Evolutionary conservation across 2,113 vertebrate genomes (phyloP).

Genomic region (Oostethus manadensis): DNA sequence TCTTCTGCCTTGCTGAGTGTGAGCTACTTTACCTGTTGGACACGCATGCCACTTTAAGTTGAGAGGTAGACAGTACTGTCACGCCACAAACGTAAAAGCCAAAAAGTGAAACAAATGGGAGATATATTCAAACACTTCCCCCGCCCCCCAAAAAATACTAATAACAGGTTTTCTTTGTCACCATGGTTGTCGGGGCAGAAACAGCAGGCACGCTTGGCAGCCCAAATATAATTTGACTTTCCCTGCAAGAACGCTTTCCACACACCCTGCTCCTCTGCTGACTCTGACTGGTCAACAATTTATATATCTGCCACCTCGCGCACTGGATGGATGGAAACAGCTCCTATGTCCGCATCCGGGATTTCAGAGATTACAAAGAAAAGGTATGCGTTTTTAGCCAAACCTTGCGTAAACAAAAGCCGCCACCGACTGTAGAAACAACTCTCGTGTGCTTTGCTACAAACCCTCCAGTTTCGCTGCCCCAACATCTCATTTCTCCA

Average conservation of each 20-base stretch:
- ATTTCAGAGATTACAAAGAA: constrained; percentile 46
- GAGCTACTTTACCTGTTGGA: constrained; percentile 8
- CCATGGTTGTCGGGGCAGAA: constrained; percentile 43
- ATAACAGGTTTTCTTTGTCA: constrained; percentile 58
- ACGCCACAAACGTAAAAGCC: constrained; percentile 13
- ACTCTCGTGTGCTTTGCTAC: too few species aligned
- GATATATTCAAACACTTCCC: constrained; percentile 18
- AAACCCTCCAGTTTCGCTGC: too few species aligned
- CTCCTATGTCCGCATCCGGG: constrained; percentile 33
- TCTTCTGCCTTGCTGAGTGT: background rate
- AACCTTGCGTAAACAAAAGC: too few species aligned
- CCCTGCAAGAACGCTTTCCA: constrained; percentile 48
- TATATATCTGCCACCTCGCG: constrained; percentile 42
- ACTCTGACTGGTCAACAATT: constrained; percentile 58
- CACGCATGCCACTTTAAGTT: constrained; percentile 24
- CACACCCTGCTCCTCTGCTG: constrained; percentile 41
- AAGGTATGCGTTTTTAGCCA: too few species aligned
- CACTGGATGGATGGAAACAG: constrained; percentile 19
- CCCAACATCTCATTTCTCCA: too few species aligned
- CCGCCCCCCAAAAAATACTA: constrained; percentile 44
- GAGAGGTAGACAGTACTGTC: constrained; percentile 21
- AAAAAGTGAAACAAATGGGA: background rate
- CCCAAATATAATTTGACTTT: constrained; percentile 60
- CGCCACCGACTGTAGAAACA: too few species aligned
- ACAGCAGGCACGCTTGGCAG: constrained; percentile 46